phyloP scores from a whole-genome alignment of 2,888 invertebrate genomes.

The Aethes cnicana region DNA sequence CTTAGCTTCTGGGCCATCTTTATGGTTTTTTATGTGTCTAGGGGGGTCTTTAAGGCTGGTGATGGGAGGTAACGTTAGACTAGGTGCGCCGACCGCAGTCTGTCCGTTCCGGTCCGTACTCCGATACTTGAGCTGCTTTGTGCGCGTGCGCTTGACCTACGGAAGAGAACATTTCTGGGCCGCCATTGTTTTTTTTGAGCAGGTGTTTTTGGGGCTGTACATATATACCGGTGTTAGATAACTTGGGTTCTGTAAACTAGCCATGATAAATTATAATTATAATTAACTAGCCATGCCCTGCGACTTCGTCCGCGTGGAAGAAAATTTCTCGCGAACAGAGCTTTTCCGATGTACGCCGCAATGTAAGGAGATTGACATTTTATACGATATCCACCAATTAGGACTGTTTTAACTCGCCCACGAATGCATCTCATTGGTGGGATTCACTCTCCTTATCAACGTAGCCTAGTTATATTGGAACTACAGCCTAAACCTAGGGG shows the following conservation, averaged over 20 bases:
- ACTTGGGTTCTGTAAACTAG: not conserved
- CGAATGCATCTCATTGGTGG: no score
- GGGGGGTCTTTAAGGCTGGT: constrained; percentile 44
- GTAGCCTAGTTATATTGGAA: no score
- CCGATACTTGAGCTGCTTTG: constrained; percentile 64
- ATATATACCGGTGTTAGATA: constrained; percentile 18
- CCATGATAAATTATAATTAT: no score
- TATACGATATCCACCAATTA: no score
- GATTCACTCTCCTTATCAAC: no score
- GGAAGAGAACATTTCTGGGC: constrained; percentile 32
- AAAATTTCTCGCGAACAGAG: no score
- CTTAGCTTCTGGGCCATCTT: not conserved
- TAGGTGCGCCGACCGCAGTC: constrained; percentile 61
- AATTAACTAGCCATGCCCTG: no score
- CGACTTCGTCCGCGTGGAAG: no score
- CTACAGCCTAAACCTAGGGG: constrained; percentile 29
- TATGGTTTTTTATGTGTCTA: not conserved
- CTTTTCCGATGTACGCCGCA: no score
- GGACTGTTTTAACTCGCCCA: no score
- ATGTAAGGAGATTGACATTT: no score
- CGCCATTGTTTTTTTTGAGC: constrained; percentile 25
- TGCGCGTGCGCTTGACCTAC: constrained; percentile 57
- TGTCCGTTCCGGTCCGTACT: constrained; percentile 68
- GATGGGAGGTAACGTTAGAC: constrained; percentile 54
- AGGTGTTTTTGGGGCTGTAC: constrained; percentile 26